Evolutionary conservation across 2,113 vertebrate species (phyloP).

Genomic region (Camelus bactrianus): DNA sequence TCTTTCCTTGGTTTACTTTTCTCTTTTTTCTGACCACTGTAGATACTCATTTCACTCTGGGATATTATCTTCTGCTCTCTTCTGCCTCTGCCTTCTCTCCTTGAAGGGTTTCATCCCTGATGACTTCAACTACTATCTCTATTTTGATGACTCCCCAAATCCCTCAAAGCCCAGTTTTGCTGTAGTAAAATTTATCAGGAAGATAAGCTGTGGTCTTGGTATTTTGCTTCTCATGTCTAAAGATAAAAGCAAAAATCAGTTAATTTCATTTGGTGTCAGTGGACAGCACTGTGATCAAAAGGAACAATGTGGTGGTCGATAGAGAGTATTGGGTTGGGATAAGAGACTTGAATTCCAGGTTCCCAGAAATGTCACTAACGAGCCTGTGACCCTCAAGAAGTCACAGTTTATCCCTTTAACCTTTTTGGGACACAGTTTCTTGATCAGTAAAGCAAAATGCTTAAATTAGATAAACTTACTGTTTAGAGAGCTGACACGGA

Average conservation of each 20-base stretch:
- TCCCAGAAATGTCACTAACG: not conserved
- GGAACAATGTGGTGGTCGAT: not conserved
- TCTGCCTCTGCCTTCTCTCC: not conserved
- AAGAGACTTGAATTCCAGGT: not conserved
- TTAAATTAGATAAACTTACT: not conserved
- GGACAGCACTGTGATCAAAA: not conserved
- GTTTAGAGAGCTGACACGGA: not conserved
- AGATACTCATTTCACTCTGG: not conserved
- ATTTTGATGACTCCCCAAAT: not conserved
- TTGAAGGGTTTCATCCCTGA: not conserved
- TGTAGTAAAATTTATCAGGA: not conserved
- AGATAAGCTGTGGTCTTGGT: not conserved
- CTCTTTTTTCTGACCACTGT: not conserved
- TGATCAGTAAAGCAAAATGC: constrained; percentile 28
- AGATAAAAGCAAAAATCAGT: not conserved
- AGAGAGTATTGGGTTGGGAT: not conserved
- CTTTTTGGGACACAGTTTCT: constrained; percentile 1
- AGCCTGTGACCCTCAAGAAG: not conserved
- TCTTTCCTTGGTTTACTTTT: constrained; percentile 17
- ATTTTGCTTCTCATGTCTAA: not conserved
- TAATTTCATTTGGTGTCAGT: not conserved
- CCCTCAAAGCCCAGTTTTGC: not conserved
- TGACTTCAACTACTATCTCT: not conserved
- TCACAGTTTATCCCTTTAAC: not conserved
- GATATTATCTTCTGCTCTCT: not conserved